Percentiles rank a stretch among this genome's conserved stretches.
These are phyloP conservation scores for Tetragnatha montana DNA, from an alignment of 2,888 invertebrate genomes.

Conservation along the genomic window DNA sequence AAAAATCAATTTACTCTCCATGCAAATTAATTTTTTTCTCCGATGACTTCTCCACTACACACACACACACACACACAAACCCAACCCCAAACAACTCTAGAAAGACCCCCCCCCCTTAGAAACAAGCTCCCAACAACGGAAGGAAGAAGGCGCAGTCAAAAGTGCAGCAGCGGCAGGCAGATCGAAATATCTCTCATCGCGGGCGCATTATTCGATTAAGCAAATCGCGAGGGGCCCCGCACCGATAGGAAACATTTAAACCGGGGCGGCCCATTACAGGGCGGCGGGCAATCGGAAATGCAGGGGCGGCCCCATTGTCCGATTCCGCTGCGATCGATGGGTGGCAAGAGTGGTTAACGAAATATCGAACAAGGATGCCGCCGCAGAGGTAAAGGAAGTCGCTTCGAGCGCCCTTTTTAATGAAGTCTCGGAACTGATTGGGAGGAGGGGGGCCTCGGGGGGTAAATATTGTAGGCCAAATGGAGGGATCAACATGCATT, in stretches of 20 bases:
- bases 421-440: no score
- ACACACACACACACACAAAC: no score
- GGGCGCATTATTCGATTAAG: constrained; percentile 59
- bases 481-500: no score
- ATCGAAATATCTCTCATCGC: constrained; percentile 11
- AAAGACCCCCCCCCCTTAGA: no score
- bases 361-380: constrained; percentile 69
- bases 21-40: no score
- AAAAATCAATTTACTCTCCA: no score
- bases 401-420: no score
- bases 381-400: constrained; percentile 24
- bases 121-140: no score
- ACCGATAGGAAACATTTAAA: constrained; percentile 50
- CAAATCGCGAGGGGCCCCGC: constrained; percentile 42
- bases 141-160: background rate
- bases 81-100: no score
- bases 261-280: constrained; percentile 49
- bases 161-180: constrained; percentile 6
- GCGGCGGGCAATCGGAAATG: constrained; percentile 43
- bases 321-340: constrained; percentile 66
- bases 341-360: constrained; percentile 68
- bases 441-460: no score
- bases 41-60: no score
- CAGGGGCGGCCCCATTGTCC: constrained; percentile 59
- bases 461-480: no score